Base-by-base conservation (phyloP, 2,888 invertebrate genomes). In the Drosophila barbarae region DNA sequence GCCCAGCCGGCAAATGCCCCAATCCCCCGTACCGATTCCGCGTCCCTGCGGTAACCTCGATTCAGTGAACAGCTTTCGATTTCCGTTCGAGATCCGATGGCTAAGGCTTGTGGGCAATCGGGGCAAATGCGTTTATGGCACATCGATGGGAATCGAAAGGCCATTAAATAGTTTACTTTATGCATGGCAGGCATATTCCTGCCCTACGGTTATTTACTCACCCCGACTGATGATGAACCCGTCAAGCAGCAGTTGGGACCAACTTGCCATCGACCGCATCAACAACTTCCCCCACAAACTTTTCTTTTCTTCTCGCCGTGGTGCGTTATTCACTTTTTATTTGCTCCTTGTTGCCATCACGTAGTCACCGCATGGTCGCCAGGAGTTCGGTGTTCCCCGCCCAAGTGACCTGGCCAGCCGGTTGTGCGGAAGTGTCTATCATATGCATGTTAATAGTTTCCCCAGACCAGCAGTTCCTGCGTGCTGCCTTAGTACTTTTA, bases 91-190 rank as follows among this genome's bases (percentile, higher is more conserved):
- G 68, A 60, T 60, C 52, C 52, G 51, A 41, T 51, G 51, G 64
- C 35, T 36, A 12, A 8, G 26, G 46, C 64, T 61, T 44, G 38
- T 50, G 46, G 49, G 52, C 46, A 71, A 65, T 73, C 67, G 59
- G 76, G 52, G 58, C 42, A 71, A 70, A 70, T 57, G 71, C 69
- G 69, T 69, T 70, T 69, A 69, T 73, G 80, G 85, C 74, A 56
- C 59, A 59, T 54, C 60, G 76, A 71, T 57, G 50, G 68, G 63
- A 59, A 72, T 75, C 57, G 59, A 76, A 76, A 77, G 84, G 69
- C 84, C 80, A 83, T 83, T 85, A 83, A 82, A 83, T 84, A 84
- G 85, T 83, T 85, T 77, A 82, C 74, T 82, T 84, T 85, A 82
- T 85, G 84, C 83, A 74, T 81, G 71, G 81, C 84, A 76, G 73